Conservation (phyloP, 2,797 vertebrate genomes). For the Gastrophryne carolinensis region DNA sequence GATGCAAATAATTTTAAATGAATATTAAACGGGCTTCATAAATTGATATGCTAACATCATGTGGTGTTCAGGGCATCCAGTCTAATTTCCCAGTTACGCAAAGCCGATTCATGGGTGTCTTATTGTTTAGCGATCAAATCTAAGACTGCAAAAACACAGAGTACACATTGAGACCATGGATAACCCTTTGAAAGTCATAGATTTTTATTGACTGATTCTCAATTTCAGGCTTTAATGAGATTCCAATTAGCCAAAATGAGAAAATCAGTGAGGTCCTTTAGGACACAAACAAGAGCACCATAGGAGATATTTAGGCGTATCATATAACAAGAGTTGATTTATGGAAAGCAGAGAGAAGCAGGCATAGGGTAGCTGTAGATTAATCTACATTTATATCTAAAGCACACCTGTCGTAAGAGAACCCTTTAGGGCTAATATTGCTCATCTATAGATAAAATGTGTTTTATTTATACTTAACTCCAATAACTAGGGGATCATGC, state of each 20-base stretch:
- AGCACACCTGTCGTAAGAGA: too few species aligned
- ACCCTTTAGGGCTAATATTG: too few species aligned
- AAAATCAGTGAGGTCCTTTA: not conserved
- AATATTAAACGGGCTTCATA: slow-evolving; percentile 49
- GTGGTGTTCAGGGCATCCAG: slow-evolving; percentile 26
- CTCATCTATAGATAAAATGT: too few species aligned
- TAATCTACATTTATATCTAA: too few species aligned
- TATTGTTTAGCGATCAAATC: slow-evolving; percentile 5
- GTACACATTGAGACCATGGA: not conserved
- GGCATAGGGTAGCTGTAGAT: too few species aligned
- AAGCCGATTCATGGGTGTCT: slow-evolving; percentile 1
- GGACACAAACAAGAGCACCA: not conserved
- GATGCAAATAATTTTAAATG: slow-evolving; percentile 50
- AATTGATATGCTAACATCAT: slow-evolving; percentile 49
- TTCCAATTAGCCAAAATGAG: not conserved
- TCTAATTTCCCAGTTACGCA: slow-evolving; percentile 43
- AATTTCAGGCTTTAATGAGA: not conserved
- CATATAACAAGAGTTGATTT: not conserved
- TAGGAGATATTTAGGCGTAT: not conserved
- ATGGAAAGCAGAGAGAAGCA: not conserved
- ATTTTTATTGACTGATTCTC: not conserved
- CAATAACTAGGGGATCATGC: too few species aligned
- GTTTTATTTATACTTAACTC: too few species aligned
- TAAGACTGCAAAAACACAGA: slow-evolving; percentile 5
- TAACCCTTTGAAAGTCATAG: not conserved